phyloP scores from a whole-genome alignment of 2,888 invertebrate species.

The Pecten maximus region DNA sequence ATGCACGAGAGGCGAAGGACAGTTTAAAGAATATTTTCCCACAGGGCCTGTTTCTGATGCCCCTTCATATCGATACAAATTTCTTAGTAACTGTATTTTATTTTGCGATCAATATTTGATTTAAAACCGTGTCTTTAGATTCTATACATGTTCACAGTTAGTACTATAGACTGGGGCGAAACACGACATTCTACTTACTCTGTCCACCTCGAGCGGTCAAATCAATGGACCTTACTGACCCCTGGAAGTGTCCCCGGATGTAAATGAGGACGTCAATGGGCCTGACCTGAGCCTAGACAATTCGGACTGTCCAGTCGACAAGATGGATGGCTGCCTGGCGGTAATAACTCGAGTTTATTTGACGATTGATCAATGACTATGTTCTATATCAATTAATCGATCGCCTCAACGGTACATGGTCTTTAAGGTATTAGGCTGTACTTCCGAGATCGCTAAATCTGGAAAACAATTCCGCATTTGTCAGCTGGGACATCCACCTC shows the following conservation, averaged over 20 bases:
- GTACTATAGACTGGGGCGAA: neutral
- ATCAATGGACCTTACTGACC: constrained; percentile 11
- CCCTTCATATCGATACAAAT: too few species aligned
- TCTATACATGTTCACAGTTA: neutral
- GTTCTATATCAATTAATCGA: constrained; percentile 33
- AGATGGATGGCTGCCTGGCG: neutral
- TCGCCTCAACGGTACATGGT: neutral
- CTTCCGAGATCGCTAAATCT: neutral
- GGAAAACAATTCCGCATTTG: neutral
- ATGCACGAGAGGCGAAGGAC: too few species aligned
- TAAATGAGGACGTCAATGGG: constrained; percentile 27
- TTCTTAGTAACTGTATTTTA: neutral
- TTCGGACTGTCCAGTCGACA: constrained; percentile 24
- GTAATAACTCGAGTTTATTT: constrained; percentile 24
- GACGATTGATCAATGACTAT: constrained; percentile 26
- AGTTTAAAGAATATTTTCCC: too few species aligned
- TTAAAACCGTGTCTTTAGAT: neutral
- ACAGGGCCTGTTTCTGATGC: too few species aligned
- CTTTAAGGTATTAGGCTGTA: constrained; percentile 16
- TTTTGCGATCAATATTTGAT: neutral
- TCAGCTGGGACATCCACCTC: neutral
- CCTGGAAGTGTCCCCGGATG: neutral
- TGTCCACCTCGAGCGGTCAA: neutral
- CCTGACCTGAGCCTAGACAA: constrained; percentile 21
- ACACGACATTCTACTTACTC: constrained; percentile 16